phyloP scores from a whole-genome alignment of 2,888 invertebrate genomes.

The Polyommatus icarus region DNA sequence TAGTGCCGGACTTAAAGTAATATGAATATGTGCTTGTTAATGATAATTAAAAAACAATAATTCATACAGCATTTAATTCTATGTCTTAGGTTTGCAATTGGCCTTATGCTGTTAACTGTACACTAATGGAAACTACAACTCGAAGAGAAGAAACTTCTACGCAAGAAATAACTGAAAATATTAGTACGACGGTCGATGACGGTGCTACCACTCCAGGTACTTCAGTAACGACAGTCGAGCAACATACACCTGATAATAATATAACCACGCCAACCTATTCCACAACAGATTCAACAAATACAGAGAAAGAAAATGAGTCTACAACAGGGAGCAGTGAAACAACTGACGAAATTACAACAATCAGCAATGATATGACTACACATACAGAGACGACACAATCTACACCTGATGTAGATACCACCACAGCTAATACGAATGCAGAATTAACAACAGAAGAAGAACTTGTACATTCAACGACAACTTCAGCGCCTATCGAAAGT shows the following conservation, averaged over 20 bases:
- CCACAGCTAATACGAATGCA: not conserved
- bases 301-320: no score
- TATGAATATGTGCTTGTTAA: not conserved
- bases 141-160: constrained; percentile 20
- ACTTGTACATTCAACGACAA: no score
- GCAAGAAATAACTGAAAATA: constrained; percentile 1
- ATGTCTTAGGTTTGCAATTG: constrained; percentile 46
- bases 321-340: no score
- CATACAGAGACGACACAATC: not conserved
- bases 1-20: not conserved
- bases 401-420: constrained; percentile 10
- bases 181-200: not conserved
- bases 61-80: not conserved
- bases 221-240: no score
- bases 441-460: no score
- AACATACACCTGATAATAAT: no score
- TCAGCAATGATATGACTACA: no score
- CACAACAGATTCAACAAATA: no score
- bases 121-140: constrained; percentile 5
- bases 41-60: not conserved
- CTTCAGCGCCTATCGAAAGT: no score
- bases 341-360: no score
- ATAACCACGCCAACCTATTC: no score
- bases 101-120: constrained; percentile 43
- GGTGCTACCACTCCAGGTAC: not conserved